Percentiles rank a stretch among this genome's conserved stretches.
These are phyloP conservation scores for Euura lappo DNA, from an alignment of 1,140 invertebrate species.

Conservation along the genomic window DNA sequence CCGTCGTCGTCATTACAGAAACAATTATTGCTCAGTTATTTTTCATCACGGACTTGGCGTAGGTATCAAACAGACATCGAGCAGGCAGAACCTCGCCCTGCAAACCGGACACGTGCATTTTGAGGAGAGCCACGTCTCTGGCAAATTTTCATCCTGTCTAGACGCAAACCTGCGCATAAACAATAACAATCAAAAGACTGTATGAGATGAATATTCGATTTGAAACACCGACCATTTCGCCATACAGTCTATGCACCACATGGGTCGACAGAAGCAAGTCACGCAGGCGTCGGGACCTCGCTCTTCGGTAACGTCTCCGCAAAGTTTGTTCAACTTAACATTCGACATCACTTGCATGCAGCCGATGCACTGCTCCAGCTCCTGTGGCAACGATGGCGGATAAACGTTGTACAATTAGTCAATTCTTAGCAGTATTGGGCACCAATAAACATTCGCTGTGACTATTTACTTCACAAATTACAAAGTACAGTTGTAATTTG, in stretches of 20 bases:
- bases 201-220: constrained; percentile 9
- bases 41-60: constrained; percentile 11
- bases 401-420: not conserved
- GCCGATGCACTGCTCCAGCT: constrained; percentile 83
- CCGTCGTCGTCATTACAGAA: not conserved
- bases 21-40: constrained; percentile 12
- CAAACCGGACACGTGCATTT: constrained; percentile 91
- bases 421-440: not conserved
- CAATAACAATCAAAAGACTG: constrained; percentile 23
- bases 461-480: too few relatives aligned
- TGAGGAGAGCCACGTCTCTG: constrained; percentile 82
- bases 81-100: constrained; percentile 82
- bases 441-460: too few relatives aligned
- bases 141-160: constrained; percentile 75
- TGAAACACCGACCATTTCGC: constrained; percentile 74
- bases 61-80: constrained; percentile 73
- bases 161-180: constrained; percentile 71
- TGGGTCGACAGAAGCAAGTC: constrained; percentile 77
- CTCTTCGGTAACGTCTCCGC: constrained; percentile 58
- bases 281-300: constrained; percentile 59
- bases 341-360: constrained; percentile 83
- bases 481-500: too few relatives aligned
- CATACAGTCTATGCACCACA: constrained; percentile 90
- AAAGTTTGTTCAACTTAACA: constrained; percentile 81
- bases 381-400: constrained; percentile 54